Evolutionary conservation across 1,140 invertebrate genomes (phyloP).

Genomic region (Nasonia longicornis): DNA sequence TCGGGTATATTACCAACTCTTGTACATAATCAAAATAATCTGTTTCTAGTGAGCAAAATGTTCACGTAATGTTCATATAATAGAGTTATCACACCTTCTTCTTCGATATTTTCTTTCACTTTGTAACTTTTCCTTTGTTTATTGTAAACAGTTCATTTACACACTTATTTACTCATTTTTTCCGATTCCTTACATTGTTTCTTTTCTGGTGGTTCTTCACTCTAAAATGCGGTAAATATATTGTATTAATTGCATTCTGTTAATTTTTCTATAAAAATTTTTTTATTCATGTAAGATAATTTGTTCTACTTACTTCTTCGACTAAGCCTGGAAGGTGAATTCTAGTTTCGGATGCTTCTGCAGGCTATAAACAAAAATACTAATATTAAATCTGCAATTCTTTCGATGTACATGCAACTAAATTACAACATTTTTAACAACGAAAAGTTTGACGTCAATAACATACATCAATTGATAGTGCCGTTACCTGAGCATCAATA

Average conservation of each 20-base stretch:
- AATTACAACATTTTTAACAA: slow-evolving; percentile 37
- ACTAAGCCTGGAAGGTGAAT: slow-evolving; percentile 80
- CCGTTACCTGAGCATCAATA: slow-evolving; percentile 76
- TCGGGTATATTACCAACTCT: slow-evolving; percentile 63
- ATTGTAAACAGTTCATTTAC: slow-evolving; percentile 53
- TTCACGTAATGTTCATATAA: slow-evolving; percentile 46
- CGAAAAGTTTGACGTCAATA: slow-evolving; percentile 35
- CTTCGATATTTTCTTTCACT: slow-evolving; percentile 49
- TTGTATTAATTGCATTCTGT: slow-evolving; percentile 28
- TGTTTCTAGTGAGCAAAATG: slow-evolving; percentile 66
- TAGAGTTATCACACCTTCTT: slow-evolving; percentile 44
- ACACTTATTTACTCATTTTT: slow-evolving; percentile 67
- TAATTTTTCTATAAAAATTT: not conserved
- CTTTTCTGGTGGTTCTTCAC: slow-evolving; percentile 67
- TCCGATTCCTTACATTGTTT: slow-evolving; percentile 66
- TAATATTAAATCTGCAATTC: slow-evolving; percentile 21
- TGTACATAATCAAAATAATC: slow-evolving; percentile 68
- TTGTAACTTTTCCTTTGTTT: slow-evolving; percentile 42
- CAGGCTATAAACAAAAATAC: slow-evolving; percentile 71
- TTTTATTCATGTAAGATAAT: not conserved
- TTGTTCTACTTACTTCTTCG: slow-evolving; percentile 69
- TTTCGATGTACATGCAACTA: slow-evolving; percentile 35
- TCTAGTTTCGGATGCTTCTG: slow-evolving; percentile 82
- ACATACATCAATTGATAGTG: slow-evolving; percentile 44
- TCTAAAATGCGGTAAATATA: slow-evolving; percentile 55